Evolutionary conservation across 1,140 invertebrate species (phyloP).

Genomic region (Zaprionus vittiger): DNA sequence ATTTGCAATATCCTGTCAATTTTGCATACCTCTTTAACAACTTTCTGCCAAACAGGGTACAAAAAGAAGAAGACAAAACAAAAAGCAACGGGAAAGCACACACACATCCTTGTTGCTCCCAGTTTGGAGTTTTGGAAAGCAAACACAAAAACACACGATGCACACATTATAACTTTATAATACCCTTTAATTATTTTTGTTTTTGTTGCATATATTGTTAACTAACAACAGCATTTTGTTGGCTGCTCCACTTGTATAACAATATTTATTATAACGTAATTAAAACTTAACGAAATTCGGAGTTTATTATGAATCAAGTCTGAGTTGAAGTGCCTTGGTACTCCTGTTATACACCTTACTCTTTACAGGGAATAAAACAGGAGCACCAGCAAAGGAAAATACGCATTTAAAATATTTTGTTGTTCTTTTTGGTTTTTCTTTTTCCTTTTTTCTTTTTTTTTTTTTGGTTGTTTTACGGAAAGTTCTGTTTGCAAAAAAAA

Average conservation of each 20-base stretch:
- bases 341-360: neutral
- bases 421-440: slow-evolving; percentile 20
- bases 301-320: neutral
- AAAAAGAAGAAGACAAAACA: neutral
- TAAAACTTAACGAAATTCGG: neutral
- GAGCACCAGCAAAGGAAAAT: neutral
- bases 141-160: neutral
- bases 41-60: neutral
- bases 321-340: neutral
- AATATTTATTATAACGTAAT: neutral
- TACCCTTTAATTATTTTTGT: neutral
- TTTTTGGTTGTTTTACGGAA: slow-evolving; percentile 46
- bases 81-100: neutral
- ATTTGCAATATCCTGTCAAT: neutral
- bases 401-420: slow-evolving; percentile 21
- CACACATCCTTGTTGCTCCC: neutral
- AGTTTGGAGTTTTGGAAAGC: neutral
- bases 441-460: slow-evolving; percentile 5
- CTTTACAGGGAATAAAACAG: slow-evolving; percentile 16
- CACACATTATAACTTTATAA: neutral
- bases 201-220: neutral
- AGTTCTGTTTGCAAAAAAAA: slow-evolving; percentile 47
- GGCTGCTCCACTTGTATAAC: neutral
- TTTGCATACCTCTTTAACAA: neutral
- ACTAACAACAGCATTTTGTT: neutral